phyloP scores from a whole-genome alignment of 2,888 invertebrate species.

The Rhodophaea formosa region DNA sequence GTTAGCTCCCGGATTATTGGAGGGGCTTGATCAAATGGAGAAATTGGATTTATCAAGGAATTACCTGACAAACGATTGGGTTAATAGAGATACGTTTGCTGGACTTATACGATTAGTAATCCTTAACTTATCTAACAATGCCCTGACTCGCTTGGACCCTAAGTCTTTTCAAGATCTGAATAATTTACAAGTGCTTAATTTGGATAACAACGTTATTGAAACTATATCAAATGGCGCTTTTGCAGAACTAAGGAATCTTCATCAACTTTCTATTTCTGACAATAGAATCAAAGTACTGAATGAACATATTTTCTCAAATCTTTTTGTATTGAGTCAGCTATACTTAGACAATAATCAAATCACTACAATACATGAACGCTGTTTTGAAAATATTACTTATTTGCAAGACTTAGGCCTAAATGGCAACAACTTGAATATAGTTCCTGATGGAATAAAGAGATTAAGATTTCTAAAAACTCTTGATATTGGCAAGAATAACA shows the following conservation, averaged over 20 bases:
- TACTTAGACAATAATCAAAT: constrained; percentile 88
- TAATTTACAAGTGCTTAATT: constrained; percentile 87
- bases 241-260: constrained; percentile 86
- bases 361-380: constrained; percentile 83
- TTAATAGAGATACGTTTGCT: constrained; percentile 88
- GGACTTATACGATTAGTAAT: constrained; percentile 87
- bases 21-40: constrained; percentile 87
- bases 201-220: constrained; percentile 87
- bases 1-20: constrained; percentile 87
- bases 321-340: constrained; percentile 86
- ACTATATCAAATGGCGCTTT: constrained; percentile 87
- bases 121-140: constrained; percentile 87
- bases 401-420: constrained; percentile 89
- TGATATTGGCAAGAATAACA: constrained; percentile 90
- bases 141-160: constrained; percentile 85
- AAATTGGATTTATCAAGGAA: constrained; percentile 88
- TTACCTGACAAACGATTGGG: constrained; percentile 87
- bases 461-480: constrained; percentile 86
- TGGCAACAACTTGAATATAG: constrained; percentile 84
- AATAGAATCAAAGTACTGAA: constrained; percentile 86
- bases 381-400: constrained; percentile 89
- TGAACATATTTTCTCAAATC: constrained; percentile 85
- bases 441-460: constrained; percentile 85
- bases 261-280: constrained; percentile 86
- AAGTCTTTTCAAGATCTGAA: constrained; percentile 88